A percentile compares a stretch with the other conserved stretches of the same genome.
phyloP scores from a whole-genome alignment of 2,888 invertebrate species.

The Pantelozetes paolii region DNA sequence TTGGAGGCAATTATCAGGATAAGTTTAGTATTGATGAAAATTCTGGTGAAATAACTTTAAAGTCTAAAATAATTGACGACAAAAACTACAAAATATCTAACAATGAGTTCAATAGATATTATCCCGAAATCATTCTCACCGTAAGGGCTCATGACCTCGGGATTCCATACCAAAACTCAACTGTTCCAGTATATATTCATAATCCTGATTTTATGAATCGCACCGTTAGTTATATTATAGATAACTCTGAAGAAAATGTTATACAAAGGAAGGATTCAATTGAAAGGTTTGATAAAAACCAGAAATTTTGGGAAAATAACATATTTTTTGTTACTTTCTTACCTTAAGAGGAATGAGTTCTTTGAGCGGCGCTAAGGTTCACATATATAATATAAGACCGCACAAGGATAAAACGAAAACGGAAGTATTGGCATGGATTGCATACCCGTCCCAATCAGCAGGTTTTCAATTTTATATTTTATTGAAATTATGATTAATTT shows the following conservation, averaged over 20 bases:
- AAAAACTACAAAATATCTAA: constrained; percentile 1
- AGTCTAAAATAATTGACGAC: not conserved
- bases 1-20: constrained; percentile 50
- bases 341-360: constrained; percentile 44
- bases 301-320: too few species aligned
- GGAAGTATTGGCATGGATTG: constrained; percentile 45
- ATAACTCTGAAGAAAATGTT: constrained; percentile 58
- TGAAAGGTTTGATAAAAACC: constrained; percentile 61
- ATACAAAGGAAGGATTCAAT: constrained; percentile 69
- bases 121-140: constrained; percentile 45
- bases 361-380: constrained; percentile 47
- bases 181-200: constrained; percentile 46
- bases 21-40: constrained; percentile 51
- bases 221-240: constrained; percentile 75
- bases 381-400: constrained; percentile 43
- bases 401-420: not conserved
- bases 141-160: constrained; percentile 50
- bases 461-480: not conserved
- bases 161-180: constrained; percentile 46
- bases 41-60: constrained; percentile 50
- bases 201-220: constrained; percentile 46
- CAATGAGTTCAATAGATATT: not conserved
- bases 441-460: constrained; percentile 45
- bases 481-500: not conserved
- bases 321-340: too few species aligned